phyloP scores from a whole-genome alignment of 2,113 vertebrate species.

The Pluvianellus socialis region DNA sequence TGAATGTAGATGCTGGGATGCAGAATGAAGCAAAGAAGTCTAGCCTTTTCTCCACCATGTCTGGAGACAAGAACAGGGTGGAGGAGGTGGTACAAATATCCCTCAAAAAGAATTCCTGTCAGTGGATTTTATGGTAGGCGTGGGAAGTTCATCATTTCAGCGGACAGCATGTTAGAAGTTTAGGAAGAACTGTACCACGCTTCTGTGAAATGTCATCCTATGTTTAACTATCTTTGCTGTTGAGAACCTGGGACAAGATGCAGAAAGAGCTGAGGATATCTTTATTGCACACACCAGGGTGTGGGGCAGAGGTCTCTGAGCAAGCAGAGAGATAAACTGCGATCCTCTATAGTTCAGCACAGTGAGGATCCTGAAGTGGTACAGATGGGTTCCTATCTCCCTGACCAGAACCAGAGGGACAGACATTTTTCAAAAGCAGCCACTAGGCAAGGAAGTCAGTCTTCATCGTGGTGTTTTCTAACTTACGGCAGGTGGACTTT shows the following conservation, averaged over 20 bases:
- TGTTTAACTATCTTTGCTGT: not conserved
- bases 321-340: accelerated
- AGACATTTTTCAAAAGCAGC: not conserved
- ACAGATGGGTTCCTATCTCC: not conserved
- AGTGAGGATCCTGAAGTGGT: not conserved
- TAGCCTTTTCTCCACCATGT: not conserved
- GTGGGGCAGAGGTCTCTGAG: not conserved
- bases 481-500: not conserved
- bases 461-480: not conserved
- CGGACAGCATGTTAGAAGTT: not conserved
- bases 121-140: constrained; percentile 3
- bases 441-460: not conserved
- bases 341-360: not conserved
- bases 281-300: not conserved
- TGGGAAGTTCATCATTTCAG: constrained; percentile 17
- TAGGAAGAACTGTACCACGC: not conserved
- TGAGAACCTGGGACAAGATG: not conserved
- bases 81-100: constrained; percentile 37
- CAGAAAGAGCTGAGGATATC: not conserved
- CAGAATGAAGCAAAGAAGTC: not conserved
- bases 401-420: not conserved
- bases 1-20: not conserved
- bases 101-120: not conserved
- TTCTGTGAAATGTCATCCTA: not conserved
- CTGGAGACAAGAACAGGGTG: not conserved